Percentiles rank a stretch among this genome's conserved stretches.
Evolutionary conservation across 2,113 vertebrate genomes (phyloP).

Genomic region (human (Homo sapiens)): GRCh38 chr9:137985501-137986000

Average conservation of each 20-base stretch:
- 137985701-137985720: background rate
- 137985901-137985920: background rate
- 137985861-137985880: fast-evolving
- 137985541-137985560: fast-evolving
- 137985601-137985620: background rate
- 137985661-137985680: background rate
- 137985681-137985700: background rate
- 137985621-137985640: background rate
- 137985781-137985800: background rate
- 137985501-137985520: background rate
- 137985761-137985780: background rate
- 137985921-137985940: fast-evolving
- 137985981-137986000: fast-evolving
- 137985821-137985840: background rate
- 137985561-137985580: background rate
- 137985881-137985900: background rate
- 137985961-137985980: fast-evolving
- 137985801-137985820: background rate
- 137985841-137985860: background rate
- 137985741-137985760: fast-evolving
- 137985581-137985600: background rate
- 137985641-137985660: background rate
- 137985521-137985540: background rate
- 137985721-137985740: background rate
- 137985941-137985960: fast-evolving